Base-by-base conservation (phyloP, 2,113 vertebrate genomes). In the Xiphorhynchus elegans region DNA sequence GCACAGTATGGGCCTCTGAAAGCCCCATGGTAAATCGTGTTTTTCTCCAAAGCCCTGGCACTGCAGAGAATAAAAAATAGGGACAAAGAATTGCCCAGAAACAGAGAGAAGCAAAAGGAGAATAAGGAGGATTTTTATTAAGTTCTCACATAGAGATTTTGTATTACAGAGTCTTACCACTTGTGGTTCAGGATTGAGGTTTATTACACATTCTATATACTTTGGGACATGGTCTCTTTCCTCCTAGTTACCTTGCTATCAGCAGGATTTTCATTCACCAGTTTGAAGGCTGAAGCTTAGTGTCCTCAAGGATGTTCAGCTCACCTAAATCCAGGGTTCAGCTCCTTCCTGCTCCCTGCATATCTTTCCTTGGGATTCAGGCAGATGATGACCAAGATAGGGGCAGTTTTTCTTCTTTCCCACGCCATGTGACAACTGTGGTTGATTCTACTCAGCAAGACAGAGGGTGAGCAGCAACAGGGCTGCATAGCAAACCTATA, bases 351-450 rank as follows among this genome's bases (percentile, higher is more conserved):
- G 7, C 49, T 73, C 39, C 74, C 37, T 42, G 40, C 66, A 40
- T 52, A 17, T 12, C 29, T 26, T 62, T 49, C 56, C 42, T 33
- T 52, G 28, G 47, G 5, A 49, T 58, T 67, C 35, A 49, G 50
- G 60, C 56, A 83, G 37, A 6, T 13, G 24, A n/a, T 35, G 29
- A 39, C 9, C 28, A 35, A 13, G 17, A 9, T 0, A 44, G 60
- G 40, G 62, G 49, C 18, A 58, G n/a, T 29, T 79, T 49, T 28
- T 1, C 13, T 26, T 44, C 40, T 70, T 47, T 40, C 11, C 59
- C 35, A 42, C 13, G 25, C 15, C 0, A 0, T 16, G 13, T 7
- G 40, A 11, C 29, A 37, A 63, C 9, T 0, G 2, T 1, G 13
- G 33, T 10, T 81, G 56, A 72, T 3, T 10, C 9, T 7, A 4